Percentiles rank a stretch among this genome's conserved stretches.
Evolutionary conservation across 1,140 invertebrate species (phyloP).

Genomic region (Stenopsyche tienmushanensis): DNA sequence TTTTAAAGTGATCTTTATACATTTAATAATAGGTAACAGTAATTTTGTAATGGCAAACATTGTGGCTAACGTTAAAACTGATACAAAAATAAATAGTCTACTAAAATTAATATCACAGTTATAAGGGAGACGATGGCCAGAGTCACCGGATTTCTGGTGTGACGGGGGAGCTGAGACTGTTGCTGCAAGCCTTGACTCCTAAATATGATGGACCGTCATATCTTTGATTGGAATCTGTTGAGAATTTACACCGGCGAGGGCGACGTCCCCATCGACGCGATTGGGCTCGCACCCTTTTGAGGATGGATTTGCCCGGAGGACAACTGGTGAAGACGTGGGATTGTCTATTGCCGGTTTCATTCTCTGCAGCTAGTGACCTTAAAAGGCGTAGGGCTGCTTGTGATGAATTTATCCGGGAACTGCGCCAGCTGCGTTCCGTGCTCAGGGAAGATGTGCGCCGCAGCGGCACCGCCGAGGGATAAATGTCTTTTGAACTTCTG

Average conservation of each 20-base stretch:
- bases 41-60: no score
- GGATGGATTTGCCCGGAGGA: constrained; percentile 37
- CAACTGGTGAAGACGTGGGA: constrained; percentile 19
- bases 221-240: constrained; percentile 6
- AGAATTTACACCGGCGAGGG: constrained; percentile 34
- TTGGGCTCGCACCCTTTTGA: constrained; percentile 35
- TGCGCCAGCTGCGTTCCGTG: constrained; percentile 42
- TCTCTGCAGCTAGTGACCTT: constrained; percentile 43
- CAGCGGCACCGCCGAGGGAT: constrained; percentile 44
- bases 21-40: no score
- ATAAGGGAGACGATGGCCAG: constrained; percentile 8
- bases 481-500: constrained; percentile 49
- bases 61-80: no score
- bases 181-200: no score
- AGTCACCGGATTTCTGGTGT: constrained; percentile 17
- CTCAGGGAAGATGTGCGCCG: constrained; percentile 46
- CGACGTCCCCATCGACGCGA: constrained; percentile 32
- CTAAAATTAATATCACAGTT: constrained; percentile 36
- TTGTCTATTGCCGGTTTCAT: constrained; percentile 13
- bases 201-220: no score
- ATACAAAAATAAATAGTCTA: constrained; percentile 7
- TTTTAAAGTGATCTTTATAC: no score
- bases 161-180: background rate
- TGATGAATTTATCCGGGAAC: constrained; percentile 33
- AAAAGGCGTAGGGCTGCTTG: constrained; percentile 51